phyloP scores from a whole-genome alignment of 2,113 vertebrate species.

The Laticauda laticaudata region DNA sequence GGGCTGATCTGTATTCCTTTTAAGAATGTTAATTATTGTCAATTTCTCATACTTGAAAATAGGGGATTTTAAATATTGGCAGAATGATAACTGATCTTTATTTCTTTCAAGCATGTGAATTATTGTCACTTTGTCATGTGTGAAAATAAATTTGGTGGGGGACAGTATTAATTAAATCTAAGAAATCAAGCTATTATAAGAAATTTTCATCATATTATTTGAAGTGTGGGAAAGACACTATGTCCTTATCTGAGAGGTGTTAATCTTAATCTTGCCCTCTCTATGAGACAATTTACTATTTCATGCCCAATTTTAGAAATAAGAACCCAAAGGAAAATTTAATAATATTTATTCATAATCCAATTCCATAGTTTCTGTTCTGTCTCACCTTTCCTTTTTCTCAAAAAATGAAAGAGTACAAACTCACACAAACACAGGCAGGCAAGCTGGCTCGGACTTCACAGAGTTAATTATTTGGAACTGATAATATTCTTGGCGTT shows the following conservation, averaged over 20 bases:
- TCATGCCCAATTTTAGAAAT: background rate
- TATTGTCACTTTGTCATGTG: background rate
- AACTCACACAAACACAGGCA: too few species aligned
- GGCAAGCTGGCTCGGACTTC: too few species aligned
- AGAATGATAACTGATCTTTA: background rate
- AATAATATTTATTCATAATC: background rate
- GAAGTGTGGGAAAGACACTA: background rate
- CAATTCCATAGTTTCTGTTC: background rate
- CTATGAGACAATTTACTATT: background rate
- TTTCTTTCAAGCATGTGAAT: background rate
- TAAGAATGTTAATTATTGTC: background rate
- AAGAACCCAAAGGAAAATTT: background rate
- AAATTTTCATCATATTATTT: background rate
- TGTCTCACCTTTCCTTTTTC: too few species aligned
- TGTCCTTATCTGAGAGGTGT: background rate
- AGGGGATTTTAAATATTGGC: background rate
- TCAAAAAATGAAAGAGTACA: too few species aligned
- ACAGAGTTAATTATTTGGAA: too few species aligned
- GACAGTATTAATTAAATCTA: background rate
- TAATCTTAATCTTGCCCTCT: background rate
- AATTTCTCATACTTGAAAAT: background rate
- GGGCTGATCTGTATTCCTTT: background rate
- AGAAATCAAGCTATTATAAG: background rate
- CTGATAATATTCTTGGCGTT: too few species aligned
- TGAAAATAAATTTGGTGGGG: background rate